Conservation (phyloP, 2,888 invertebrate genomes). For the Pheosia gnoma region DNA sequence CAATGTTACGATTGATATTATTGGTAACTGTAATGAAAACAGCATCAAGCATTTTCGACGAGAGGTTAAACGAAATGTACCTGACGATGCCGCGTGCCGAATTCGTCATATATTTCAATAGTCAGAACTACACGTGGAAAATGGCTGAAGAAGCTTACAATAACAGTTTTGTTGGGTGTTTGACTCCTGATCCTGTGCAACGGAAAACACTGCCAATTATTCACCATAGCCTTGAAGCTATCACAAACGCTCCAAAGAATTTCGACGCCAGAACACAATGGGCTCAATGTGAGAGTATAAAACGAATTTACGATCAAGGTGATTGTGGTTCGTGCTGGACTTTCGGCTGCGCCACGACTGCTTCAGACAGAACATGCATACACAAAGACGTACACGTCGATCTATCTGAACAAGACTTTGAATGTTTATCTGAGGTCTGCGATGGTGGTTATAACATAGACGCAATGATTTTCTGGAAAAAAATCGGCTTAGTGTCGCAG, state of each 20-base stretch:
- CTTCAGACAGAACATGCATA: slow-evolving; percentile 27
- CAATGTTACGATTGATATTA: background rate
- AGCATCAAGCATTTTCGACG: background rate
- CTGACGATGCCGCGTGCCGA: background rate
- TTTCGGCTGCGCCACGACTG: background rate
- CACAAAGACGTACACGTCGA: slow-evolving; percentile 14
- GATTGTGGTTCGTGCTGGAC: background rate
- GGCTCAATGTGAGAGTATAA: background rate
- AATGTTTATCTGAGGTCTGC: slow-evolving; percentile 9
- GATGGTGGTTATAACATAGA: accelerated
- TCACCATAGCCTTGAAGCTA: background rate
- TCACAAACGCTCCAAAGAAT: background rate
- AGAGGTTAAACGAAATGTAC: background rate
- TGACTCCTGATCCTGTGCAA: background rate
- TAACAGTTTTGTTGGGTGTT: background rate
- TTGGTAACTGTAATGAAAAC: background rate
- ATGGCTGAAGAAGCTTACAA: background rate
- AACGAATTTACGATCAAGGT: background rate
- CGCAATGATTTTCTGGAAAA: slow-evolving; percentile 14
- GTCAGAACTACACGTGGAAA: background rate
- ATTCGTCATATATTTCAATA: background rate
- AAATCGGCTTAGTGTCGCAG: slow-evolving; percentile 13
- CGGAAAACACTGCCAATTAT: background rate
- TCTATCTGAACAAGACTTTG: slow-evolving; percentile 24
- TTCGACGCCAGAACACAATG: background rate